phyloP scores from a whole-genome alignment of 2,113 vertebrate species.

The human (Homo sapiens) region DNA sequence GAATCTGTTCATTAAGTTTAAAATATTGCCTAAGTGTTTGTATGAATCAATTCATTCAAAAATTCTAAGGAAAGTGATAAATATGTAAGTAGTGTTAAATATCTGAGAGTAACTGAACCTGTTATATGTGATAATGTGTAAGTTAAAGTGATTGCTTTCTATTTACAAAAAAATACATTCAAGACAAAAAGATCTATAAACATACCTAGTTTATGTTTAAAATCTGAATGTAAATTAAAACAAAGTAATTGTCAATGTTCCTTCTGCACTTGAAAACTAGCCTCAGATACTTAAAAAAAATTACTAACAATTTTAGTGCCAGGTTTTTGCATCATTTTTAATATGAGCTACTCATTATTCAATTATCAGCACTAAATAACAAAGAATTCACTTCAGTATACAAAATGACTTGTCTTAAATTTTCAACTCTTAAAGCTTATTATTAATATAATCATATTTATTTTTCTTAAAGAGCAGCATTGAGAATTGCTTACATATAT shows the following conservation, averaged over 20 bases:
- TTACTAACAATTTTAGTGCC: slow-evolving; percentile 11
- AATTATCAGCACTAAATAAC: slow-evolving; percentile 32
- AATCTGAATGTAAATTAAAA: slow-evolving; percentile 22
- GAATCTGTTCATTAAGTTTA: neutral
- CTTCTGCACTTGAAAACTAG: neutral
- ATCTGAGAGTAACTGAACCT: neutral
- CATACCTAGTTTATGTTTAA: neutral
- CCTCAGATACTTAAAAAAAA: neutral
- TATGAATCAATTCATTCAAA: neutral
- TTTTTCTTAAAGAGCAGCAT: slow-evolving; percentile 42
- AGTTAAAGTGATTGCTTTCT: neutral
- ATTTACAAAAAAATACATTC: slow-evolving; percentile 23
- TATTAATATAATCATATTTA: slow-evolving; percentile 40
- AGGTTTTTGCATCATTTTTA: slow-evolving; percentile 55
- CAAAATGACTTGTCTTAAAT: slow-evolving; percentile 49
- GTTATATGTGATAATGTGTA: neutral
- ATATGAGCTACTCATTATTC: slow-evolving; percentile 30
- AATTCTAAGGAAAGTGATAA: neutral
- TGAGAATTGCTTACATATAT: slow-evolving; percentile 54
- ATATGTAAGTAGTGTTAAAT: neutral
- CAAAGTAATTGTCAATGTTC: neutral
- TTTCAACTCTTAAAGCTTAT: slow-evolving; percentile 53
- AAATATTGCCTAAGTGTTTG: neutral
- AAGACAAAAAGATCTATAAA: neutral
- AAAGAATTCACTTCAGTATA: slow-evolving; percentile 50